Percentiles rank a stretch among this genome's conserved stretches.
Evolutionary conservation across 1,140 invertebrate species (phyloP).

Genomic region (Lysiphlebus fabarum): DNA sequence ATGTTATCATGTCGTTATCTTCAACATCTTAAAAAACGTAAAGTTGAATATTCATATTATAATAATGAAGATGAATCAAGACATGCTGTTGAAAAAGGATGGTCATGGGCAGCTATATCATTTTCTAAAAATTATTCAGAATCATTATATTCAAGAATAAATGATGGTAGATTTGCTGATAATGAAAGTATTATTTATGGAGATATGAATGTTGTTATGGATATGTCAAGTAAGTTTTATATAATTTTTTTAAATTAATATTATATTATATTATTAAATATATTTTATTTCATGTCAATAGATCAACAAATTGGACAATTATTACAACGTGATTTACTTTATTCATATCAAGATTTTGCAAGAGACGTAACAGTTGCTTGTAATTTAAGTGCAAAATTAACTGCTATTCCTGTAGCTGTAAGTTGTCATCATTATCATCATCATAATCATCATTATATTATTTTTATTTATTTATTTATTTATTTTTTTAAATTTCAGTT

Average conservation of each 20-base stretch:
- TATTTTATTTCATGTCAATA: constrained; percentile 41
- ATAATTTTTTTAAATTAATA: constrained; percentile 19
- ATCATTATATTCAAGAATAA: constrained; percentile 69
- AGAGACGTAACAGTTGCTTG: constrained; percentile 64
- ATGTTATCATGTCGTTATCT: constrained; percentile 76
- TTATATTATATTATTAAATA: constrained; percentile 3
- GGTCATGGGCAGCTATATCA: constrained; percentile 77
- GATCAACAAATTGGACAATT: constrained; percentile 89
- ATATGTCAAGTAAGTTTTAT: constrained; percentile 81
- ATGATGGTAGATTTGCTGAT: constrained; percentile 65
- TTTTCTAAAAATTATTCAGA: constrained; percentile 82
- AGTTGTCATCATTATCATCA: constrained; percentile 35
- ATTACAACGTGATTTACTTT: constrained; percentile 70
- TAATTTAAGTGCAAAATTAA: constrained; percentile 67
- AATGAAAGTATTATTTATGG: constrained; percentile 69
- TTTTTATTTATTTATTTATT: constrained; percentile 2
- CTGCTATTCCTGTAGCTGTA: constrained; percentile 68
- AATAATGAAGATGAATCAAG: constrained; percentile 60
- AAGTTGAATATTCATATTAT: constrained; percentile 58
- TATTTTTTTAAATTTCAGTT: constrained; percentile 55
- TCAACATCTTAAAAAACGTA: constrained; percentile 63
- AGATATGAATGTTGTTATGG: constrained; percentile 75
- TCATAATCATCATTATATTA: no score
- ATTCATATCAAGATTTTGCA: constrained; percentile 72
- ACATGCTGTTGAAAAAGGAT: constrained; percentile 68